Evolutionary conservation across 2,888 invertebrate species (phyloP).

Genomic region (Drosophila falleni): DNA sequence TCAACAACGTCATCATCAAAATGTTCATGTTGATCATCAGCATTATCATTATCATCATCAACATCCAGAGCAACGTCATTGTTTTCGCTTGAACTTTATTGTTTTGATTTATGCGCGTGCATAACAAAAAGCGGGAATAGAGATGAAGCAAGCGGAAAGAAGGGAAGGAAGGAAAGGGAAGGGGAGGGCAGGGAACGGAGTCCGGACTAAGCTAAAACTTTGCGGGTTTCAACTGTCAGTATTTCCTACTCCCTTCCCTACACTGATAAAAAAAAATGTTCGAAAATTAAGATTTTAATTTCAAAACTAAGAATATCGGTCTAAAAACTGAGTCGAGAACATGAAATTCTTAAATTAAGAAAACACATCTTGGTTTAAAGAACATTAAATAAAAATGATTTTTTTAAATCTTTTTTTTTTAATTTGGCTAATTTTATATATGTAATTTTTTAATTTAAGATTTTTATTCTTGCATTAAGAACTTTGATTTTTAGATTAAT

Average conservation of each 20-base stretch:
- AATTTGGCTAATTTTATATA: too few relatives aligned
- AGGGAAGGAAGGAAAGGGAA: background rate
- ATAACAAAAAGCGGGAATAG: conserved; percentile 30
- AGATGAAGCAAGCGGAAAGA: background rate
- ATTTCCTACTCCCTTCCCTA: background rate
- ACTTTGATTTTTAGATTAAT: too few relatives aligned
- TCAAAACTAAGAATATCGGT: too few relatives aligned
- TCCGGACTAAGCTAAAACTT: conserved; percentile 70
- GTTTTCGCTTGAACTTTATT: conserved; percentile 80
- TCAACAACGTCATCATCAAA: conserved; percentile 40
- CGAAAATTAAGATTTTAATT: too few relatives aligned
- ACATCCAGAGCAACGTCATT: conserved; percentile 55
- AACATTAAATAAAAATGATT: too few relatives aligned
- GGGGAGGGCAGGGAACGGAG: background rate
- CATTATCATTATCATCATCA: conserved; percentile 15
- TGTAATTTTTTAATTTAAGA: too few relatives aligned
- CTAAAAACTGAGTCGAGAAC: too few relatives aligned
- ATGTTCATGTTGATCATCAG: conserved; percentile 15
- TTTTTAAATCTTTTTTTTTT: too few relatives aligned
- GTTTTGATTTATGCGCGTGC: conserved; percentile 79
- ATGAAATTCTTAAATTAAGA: too few relatives aligned
- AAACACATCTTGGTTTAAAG: too few relatives aligned
- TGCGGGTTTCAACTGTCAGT: conserved; percentile 67
- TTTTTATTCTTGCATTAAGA: too few relatives aligned
- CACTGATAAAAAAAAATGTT: background rate